phyloP scores from a whole-genome alignment of 2,113 vertebrate species.

The Oxygymnocypris stewartii region DNA sequence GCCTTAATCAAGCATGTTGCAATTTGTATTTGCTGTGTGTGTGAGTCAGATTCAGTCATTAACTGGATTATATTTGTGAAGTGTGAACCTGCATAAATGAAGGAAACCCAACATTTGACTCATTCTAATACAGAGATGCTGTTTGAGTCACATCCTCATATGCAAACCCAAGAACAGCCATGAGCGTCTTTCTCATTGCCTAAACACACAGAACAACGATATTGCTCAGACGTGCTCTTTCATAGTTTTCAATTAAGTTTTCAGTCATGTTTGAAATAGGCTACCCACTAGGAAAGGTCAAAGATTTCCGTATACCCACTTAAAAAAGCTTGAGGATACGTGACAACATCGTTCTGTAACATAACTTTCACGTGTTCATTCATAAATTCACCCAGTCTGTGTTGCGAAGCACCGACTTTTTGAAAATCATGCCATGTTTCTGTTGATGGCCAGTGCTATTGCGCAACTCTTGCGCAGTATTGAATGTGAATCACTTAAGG shows the following conservation, averaged over 20 bases:
- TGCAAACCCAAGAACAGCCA: neutral
- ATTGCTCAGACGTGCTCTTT: neutral
- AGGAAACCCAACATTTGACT: neutral
- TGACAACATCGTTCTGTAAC: too few species aligned
- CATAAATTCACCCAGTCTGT: too few species aligned
- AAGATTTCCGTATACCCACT: too few species aligned
- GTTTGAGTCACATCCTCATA: conserved; percentile 38
- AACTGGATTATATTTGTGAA: neutral
- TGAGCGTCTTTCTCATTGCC: neutral
- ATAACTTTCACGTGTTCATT: too few species aligned
- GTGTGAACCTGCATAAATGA: neutral
- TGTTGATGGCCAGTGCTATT: too few species aligned
- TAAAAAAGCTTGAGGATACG: too few species aligned
- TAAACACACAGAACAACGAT: neutral
- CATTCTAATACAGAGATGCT: neutral
- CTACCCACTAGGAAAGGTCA: too few species aligned
- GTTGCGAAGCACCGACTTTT: too few species aligned
- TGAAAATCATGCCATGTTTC: too few species aligned
- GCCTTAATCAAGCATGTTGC: neutral
- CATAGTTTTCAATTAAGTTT: neutral
- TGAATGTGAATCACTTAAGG: too few species aligned
- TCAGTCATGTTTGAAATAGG: neutral
- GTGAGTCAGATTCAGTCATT: conserved; percentile 6
- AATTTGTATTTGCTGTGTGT: neutral
- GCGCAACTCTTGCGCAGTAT: too few species aligned